These are phyloP conservation scores for Philaenus spumarius DNA, from an alignment of 1,140 invertebrate genomes.

Conservation along the genomic window DNA sequence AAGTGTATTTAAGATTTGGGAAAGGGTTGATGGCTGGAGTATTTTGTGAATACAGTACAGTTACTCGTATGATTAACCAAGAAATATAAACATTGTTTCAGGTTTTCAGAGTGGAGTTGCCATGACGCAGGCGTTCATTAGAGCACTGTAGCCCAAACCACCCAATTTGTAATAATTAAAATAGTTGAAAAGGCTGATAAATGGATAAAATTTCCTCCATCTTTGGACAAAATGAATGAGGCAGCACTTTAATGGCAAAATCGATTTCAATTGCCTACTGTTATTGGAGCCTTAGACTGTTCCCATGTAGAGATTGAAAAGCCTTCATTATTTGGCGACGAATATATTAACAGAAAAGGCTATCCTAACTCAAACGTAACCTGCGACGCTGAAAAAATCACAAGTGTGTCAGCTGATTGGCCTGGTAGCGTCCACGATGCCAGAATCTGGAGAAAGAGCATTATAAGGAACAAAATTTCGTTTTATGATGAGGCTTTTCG, in stretches of 20 bases:
- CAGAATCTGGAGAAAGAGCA: neutral
- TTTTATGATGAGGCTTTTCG: neutral
- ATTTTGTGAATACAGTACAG: no score
- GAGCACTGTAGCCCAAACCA: neutral
- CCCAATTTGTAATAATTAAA: neutral
- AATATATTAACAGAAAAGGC: conserved; percentile 2
- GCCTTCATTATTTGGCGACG: neutral
- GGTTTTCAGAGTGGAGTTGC: no score
- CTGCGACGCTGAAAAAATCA: conserved; percentile 3
- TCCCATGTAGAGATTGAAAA: neutral
- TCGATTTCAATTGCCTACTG: neutral
- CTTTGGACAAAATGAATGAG: conserved; percentile 7
- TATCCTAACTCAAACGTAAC: neutral
- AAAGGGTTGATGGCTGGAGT: no score
- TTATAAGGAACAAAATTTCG: neutral
- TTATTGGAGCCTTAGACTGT: neutral
- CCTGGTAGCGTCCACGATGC: conserved; percentile 8
- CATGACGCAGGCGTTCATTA: neutral
- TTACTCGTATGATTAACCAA: no score
- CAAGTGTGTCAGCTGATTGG: neutral
- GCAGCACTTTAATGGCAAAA: neutral
- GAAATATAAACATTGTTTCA: no score
- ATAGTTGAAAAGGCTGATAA: neutral
- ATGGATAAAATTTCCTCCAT: conserved; percentile 4
- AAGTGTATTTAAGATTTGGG: no score